Base-by-base conservation (phyloP, 30 jellyfish, hydroid and myxozoan species). In the Hydractinia symbiolongicarpus region DNA sequence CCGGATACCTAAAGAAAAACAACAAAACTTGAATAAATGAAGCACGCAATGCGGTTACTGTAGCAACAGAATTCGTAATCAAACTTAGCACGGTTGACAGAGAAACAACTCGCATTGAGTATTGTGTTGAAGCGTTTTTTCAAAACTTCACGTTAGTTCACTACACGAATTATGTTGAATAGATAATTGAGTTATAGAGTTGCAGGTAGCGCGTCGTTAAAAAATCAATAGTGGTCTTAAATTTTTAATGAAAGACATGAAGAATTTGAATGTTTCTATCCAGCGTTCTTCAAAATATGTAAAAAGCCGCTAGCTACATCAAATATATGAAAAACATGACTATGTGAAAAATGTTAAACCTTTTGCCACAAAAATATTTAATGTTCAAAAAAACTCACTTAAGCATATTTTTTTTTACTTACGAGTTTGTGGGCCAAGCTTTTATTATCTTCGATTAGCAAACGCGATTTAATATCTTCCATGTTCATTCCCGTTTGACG, bases 1-100 rank as follows among this genome's bases (percentile, higher is more conserved):
- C 94, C 90, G 50, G 97, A 86, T 40, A 87, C 96, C 97, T 90
- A 61, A 51, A 78, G 57, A 5, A 77, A 15, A 82, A 74, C 56
- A 61, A 14, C 52, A 13, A 51, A 13, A 30, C 44, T 8, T 51
- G 14, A 51, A 54, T 13, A 44, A 8, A 20, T 15, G 14, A 14
- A 73, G 17, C 15, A 9, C 15, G 14, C 30, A 10, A 57, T 20
- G 81, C 57, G 14, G 83, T 78, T 64, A 75, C 68, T 66, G 82
- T 76, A 81, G 85, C 73, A 68, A 64, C 19, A 64, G 52, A 64
- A n/a, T 13, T 64, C 19, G 7, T 64, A 64, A 13, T 44, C 74
- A 64, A 64, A 64, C 15, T 58, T 71, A 20, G 61, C 80, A 71
- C 80, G 80, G 61, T 71, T 50, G 80, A 60, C n/a, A n/a, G 9